Conservation (phyloP, 2,113 vertebrate genomes). For the Panthera leo region DNA sequence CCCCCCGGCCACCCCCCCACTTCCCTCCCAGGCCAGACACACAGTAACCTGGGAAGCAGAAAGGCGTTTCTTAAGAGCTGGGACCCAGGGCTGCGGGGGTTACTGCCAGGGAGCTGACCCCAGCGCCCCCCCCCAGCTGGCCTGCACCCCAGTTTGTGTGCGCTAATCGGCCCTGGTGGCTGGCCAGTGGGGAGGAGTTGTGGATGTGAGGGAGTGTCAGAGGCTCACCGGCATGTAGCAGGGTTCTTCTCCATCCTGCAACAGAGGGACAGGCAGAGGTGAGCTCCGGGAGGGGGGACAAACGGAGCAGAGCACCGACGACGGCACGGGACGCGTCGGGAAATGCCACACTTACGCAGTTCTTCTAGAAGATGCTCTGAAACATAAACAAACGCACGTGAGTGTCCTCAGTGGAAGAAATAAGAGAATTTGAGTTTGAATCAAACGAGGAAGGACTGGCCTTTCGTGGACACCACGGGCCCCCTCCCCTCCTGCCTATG, state of each 20-base stretch:
- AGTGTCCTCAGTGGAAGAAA: background rate
- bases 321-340: background rate
- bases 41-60: background rate
- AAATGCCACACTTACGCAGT: conserved; percentile 61
- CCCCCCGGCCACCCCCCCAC: fast-evolving
- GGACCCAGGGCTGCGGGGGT: background rate
- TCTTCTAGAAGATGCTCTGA: conserved; percentile 73
- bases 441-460: background rate
- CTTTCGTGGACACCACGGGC: background rate
- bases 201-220: background rate
- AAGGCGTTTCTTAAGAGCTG: background rate
- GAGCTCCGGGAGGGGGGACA: background rate
- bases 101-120: background rate
- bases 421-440: background rate
- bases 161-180: background rate
- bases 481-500: fast-evolving
- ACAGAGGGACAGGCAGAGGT: background rate
- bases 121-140: no score
- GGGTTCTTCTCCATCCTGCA: conserved; percentile 70
- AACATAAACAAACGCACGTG: conserved; percentile 20
- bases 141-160: background rate
- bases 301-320: background rate
- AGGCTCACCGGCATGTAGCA: conserved; percentile 66
- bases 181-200: background rate
- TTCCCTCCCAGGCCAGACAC: fast-evolving